Conservation (phyloP, 2,888 invertebrate genomes). For the Phania funesta region DNA sequence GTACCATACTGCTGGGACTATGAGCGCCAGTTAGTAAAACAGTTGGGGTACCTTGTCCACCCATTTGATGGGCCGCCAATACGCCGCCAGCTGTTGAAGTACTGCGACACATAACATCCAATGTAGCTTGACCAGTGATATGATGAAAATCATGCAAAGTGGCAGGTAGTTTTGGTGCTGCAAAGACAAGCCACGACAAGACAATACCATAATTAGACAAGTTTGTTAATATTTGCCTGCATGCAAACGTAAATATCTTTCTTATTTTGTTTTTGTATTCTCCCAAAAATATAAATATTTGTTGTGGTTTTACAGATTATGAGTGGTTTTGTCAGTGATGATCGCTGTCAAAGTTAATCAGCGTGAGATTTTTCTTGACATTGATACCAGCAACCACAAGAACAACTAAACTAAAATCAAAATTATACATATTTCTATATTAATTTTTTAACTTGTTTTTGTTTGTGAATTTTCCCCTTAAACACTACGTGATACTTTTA, state of each 20-base stretch:
- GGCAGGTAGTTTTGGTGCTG: conserved; percentile 85
- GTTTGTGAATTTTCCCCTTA: neutral
- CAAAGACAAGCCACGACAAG: conserved; percentile 71
- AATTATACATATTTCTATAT: conserved; percentile 36
- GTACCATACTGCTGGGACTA: conserved; percentile 73
- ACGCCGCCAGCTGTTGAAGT: conserved; percentile 58
- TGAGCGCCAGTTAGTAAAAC: conserved; percentile 79
- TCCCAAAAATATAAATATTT: conserved; percentile 69
- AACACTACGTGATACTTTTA: conserved; percentile 61
- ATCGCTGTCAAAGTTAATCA: conserved; percentile 78
- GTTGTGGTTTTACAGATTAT: conserved; percentile 67
- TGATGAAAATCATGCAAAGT: conserved; percentile 81
- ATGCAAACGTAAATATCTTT: neutral
- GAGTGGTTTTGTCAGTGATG: conserved; percentile 72
- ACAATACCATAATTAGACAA: conserved; percentile 63
- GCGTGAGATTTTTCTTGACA: conserved; percentile 71
- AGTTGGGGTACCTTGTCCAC: conserved; percentile 55
- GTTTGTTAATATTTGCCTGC: conserved; percentile 66
- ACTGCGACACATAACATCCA: conserved; percentile 65
- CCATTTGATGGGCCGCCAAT: conserved; percentile 63
- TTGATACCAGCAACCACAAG: conserved; percentile 41
- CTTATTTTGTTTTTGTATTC: conserved; percentile 58
- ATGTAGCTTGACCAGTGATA: conserved; percentile 73
- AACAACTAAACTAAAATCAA: conserved; percentile 39
- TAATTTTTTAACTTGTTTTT: conserved; percentile 42